Conservation (phyloP, 2,113 vertebrate genomes). For the Ailuropoda melanoleuca region DNA sequence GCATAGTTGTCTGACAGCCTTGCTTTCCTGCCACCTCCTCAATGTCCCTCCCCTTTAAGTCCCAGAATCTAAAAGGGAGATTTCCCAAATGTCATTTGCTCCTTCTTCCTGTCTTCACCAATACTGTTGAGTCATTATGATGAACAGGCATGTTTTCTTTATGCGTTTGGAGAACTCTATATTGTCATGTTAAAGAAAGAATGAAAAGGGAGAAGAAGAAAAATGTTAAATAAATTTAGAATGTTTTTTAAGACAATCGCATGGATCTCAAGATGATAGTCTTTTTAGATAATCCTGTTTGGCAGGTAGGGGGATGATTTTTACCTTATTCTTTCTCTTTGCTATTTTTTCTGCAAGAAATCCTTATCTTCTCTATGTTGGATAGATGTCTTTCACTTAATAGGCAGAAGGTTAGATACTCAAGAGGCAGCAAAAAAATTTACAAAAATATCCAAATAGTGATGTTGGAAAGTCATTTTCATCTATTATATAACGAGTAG, state of each 20-base stretch:
- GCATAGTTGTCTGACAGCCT: neutral
- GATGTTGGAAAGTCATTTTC: neutral
- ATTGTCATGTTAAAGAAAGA: neutral
- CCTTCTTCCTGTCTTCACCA: neutral
- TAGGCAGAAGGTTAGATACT: neutral
- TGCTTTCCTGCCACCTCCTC: neutral
- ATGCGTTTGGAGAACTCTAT: neutral
- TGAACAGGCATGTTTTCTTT: neutral
- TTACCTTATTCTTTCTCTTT: neutral
- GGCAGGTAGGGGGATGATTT: neutral
- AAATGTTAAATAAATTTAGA: neutral
- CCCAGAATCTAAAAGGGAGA: neutral
- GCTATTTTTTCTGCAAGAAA: neutral
- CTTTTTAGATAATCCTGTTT: neutral
- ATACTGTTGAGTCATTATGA: neutral
- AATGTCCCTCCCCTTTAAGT: neutral
- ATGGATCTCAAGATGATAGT: neutral
- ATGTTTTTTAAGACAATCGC: neutral
- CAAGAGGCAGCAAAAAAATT: neutral
- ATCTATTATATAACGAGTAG: neutral
- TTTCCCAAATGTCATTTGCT: neutral
- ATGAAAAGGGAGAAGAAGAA: neutral
- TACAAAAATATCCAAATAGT: neutral
- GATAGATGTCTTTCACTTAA: neutral
- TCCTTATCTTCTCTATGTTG: neutral